Conservation (phyloP, 1,140 invertebrate genomes). For the Papilio aristodemus region DNA sequence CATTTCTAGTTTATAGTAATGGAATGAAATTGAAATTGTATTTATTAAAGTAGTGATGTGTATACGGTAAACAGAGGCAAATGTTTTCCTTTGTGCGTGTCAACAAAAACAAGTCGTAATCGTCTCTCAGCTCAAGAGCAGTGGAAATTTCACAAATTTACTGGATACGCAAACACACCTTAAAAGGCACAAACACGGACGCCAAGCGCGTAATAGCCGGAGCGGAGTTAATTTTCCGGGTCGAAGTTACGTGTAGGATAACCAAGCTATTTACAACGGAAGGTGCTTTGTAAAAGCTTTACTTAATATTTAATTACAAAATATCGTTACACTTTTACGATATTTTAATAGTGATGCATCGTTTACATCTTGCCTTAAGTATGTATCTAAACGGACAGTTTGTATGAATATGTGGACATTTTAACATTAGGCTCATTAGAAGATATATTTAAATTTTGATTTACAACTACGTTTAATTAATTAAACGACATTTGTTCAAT, state of each 20-base stretch:
- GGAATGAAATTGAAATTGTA: neutral
- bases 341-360: neutral
- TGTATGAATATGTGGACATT: no score
- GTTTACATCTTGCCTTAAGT: neutral
- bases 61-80: neutral
- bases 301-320: slow-evolving; percentile 23
- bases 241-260: slow-evolving; percentile 49
- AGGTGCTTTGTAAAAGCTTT: slow-evolving; percentile 15
- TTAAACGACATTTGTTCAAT: no score
- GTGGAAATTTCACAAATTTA: slow-evolving; percentile 33
- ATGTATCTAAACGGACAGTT: no score
- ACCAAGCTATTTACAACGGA: slow-evolving; percentile 38
- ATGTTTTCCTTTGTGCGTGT: slow-evolving; percentile 7
- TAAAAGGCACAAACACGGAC: slow-evolving; percentile 38
- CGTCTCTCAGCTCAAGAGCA: slow-evolving; percentile 3
- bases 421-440: no score
- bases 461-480: no score
- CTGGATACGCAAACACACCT: slow-evolving; percentile 38
- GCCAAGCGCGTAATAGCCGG: slow-evolving; percentile 46
- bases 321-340: slow-evolving; percentile 4
- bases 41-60: neutral
- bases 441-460: no score
- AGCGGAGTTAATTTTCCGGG: slow-evolving; percentile 63
- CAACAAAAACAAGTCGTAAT: slow-evolving; percentile 14
- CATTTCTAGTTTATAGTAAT: neutral